Conservation (phyloP, 2,113 vertebrate species). For the Varanus salvator region DNA sequence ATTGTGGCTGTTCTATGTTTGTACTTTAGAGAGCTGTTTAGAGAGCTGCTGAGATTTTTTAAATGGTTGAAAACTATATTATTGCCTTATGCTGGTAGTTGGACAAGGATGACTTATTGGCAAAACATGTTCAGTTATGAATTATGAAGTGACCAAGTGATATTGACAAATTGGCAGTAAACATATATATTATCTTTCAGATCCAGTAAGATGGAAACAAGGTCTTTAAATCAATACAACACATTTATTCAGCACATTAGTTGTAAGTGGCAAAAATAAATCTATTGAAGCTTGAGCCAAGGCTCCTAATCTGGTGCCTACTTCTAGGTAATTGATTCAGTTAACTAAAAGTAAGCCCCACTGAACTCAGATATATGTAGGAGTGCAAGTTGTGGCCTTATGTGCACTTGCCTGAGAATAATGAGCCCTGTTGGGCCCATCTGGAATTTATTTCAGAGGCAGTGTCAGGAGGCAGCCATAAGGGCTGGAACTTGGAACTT, state of each 20-base stretch:
- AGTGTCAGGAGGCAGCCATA: too few relatives aligned
- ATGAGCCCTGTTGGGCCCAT: too few relatives aligned
- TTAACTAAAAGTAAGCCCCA: too few relatives aligned
- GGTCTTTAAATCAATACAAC: background rate
- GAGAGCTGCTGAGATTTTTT: background rate
- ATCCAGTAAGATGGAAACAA: background rate
- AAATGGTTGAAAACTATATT: background rate
- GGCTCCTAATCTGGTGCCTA: constrained; percentile 1
- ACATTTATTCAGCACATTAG: background rate
- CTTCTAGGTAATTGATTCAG: background rate
- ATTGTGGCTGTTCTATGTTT: background rate
- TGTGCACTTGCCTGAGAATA: too few relatives aligned
- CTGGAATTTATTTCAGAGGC: too few relatives aligned
- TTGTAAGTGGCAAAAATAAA: background rate
- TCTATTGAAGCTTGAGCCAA: background rate
- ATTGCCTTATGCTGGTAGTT: background rate
- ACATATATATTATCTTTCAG: background rate
- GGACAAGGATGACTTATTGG: background rate
- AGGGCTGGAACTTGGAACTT: too few relatives aligned
- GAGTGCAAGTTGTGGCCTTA: too few relatives aligned
- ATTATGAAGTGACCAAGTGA: background rate
- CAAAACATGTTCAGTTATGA: background rate
- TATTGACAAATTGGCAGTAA: background rate
- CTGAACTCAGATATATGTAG: too few relatives aligned
- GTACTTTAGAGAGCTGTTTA: background rate